Evolutionary conservation across 1,140 invertebrate genomes (phyloP), one percentile per base, ranked within the genome.

Genomic region (Drosophila pruinosa): DNA sequence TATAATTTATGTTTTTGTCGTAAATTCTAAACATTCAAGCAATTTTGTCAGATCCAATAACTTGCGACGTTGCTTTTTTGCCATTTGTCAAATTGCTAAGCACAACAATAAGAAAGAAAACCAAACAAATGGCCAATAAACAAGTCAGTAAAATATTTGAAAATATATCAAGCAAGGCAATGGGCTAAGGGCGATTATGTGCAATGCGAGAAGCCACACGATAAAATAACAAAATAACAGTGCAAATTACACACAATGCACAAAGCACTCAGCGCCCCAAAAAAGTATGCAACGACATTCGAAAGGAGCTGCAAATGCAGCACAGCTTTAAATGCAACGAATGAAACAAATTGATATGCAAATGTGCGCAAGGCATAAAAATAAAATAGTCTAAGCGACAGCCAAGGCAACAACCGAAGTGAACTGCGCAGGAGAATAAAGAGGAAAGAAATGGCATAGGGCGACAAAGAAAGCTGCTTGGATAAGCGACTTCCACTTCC

Each of bases 301-400:
- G 36, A 57, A 45, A 52, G 4, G 36, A 71, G 52, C 68, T 62
- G 71, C 71, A 75, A 59, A 58, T 48, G 63, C 43, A 54, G 52
- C 61, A 34, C 38, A 65, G 68, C 68, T 65, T 52, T 65, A 64
- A 71, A 63, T 71, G 61, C 61, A 68, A 64, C 78, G 78, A 85
- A 85, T 85, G 67, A 65, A 85, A 86, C 80, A 85, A 85, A 85
- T 85, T 85, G 80, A 85, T 86, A 85, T 85, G 81, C 80, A 85
- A 85, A 86, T 85, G 81, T 80, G 81, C 34, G 26, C 12, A 28
- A 41, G 15, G 39, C 54, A 59, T 86, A 76, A 70, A 73, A 86
- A 81, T 81, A 86, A 81, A 76, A 76, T 67, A 88, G 75, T 53
- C 68, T 62, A 62, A 45, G 24, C 39, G 48, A 64, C 65, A 54